phyloP scores from a whole-genome alignment of 2,113 vertebrate species.

The Nipponia nippon region DNA sequence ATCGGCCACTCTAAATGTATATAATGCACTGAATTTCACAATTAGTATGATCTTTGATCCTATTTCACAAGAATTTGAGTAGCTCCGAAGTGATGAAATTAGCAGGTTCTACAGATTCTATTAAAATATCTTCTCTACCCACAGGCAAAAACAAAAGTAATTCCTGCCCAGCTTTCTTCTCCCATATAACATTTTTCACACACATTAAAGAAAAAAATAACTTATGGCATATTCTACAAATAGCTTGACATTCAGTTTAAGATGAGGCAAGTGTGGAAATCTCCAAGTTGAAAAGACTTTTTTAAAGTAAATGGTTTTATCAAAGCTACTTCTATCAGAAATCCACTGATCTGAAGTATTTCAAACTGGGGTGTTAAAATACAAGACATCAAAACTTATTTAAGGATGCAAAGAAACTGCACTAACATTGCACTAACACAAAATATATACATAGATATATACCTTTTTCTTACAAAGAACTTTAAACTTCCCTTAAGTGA shows the following conservation, averaged over 20 bases:
- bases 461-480: not conserved
- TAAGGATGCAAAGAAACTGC: not conserved
- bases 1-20: rapidly evolving
- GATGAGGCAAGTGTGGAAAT: not conserved
- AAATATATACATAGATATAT: not conserved
- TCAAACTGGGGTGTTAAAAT: not conserved
- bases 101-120: not conserved
- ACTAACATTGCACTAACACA: not conserved
- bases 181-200: not conserved
- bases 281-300: not conserved
- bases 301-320: not conserved
- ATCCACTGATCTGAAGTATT: not conserved
- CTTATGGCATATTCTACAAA: not conserved
- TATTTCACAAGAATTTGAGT: not conserved
- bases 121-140: not conserved
- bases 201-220: not conserved
- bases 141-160: not conserved
- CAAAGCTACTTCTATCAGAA: not conserved
- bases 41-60: not conserved
- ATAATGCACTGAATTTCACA: not conserved
- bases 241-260: not conserved
- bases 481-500: not conserved
- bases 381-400: not conserved
- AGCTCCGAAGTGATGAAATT: not conserved
- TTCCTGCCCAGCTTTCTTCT: not conserved